These are phyloP conservation scores for Monopis laevigella DNA, from an alignment of 2,888 invertebrate genomes.

Conservation along the genomic window DNA sequence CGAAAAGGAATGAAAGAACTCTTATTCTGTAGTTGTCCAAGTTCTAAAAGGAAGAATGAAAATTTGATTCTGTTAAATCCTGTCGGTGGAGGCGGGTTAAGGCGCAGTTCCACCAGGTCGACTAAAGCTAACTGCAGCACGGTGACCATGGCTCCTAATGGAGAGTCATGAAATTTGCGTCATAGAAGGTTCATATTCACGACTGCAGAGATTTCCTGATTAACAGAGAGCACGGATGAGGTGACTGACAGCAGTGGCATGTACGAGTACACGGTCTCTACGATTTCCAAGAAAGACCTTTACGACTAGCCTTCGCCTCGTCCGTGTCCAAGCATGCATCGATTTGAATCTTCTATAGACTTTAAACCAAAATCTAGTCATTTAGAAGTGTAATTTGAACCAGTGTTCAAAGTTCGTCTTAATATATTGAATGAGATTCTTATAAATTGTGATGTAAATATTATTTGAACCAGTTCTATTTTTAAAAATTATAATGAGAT, in stretches of 20 bases:
- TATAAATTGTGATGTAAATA: too few relatives aligned
- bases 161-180: constrained; percentile 56
- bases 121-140: constrained; percentile 66
- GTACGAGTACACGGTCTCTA: constrained; percentile 50
- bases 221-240: constrained; percentile 60
- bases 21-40: constrained; percentile 67
- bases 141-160: constrained; percentile 59
- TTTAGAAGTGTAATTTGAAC: too few relatives aligned
- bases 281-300: constrained; percentile 46
- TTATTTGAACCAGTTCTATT: too few relatives aligned
- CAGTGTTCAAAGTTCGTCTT: too few relatives aligned
- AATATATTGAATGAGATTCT: too few relatives aligned
- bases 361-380: too few relatives aligned
- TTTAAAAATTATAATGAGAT: too few relatives aligned
- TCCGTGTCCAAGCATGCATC: too few relatives aligned
- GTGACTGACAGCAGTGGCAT: constrained; percentile 55
- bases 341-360: too few relatives aligned
- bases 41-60: constrained; percentile 43
- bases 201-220: constrained; percentile 57
- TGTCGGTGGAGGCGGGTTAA: constrained; percentile 45
- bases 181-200: constrained; percentile 49
- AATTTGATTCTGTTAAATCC: constrained; percentile 53
- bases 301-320: too few relatives aligned
- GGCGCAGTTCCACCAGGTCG: constrained; percentile 59
- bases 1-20: constrained; percentile 87